These are phyloP conservation scores for Pseudomyrmex sp. DNA, from an alignment of 1,140 invertebrate genomes.

Conservation along the genomic window DNA sequence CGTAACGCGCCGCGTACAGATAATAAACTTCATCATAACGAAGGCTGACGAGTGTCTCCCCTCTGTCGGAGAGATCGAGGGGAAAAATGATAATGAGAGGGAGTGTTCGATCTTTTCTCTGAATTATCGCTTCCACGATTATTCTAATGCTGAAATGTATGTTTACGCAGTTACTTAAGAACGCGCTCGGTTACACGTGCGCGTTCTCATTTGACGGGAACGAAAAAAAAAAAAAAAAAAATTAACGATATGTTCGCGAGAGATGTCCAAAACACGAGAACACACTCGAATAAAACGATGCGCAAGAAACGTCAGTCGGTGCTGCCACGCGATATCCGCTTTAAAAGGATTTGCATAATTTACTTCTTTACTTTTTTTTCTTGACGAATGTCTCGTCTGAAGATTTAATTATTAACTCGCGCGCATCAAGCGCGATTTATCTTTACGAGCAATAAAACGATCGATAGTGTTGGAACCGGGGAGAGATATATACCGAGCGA, in stretches of 20 bases:
- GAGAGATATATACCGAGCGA: not conserved
- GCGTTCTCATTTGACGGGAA: not conserved
- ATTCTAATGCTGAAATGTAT: conserved; percentile 10
- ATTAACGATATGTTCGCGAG: no score
- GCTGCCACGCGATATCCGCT: conserved; percentile 15
- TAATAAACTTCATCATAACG: conserved; percentile 64
- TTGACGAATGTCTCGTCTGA: not conserved
- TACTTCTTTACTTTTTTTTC: not conserved
- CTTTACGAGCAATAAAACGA: conserved; percentile 45
- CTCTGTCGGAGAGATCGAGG: conserved; percentile 10
- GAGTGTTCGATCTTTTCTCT: conserved; percentile 17
- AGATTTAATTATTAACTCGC: conserved; percentile 35
- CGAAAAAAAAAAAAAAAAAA: no score
- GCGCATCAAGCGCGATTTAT: conserved; percentile 16
- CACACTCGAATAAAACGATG: conserved; percentile 1
- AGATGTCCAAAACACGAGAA: conserved; percentile 5
- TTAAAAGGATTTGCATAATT: conserved; percentile 5
- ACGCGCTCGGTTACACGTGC: no score
- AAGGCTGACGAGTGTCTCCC: conserved; percentile 46
- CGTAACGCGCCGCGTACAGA: conserved; percentile 13
- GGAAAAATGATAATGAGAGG: conserved; percentile 16
- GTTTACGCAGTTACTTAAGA: not conserved
- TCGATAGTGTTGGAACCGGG: conserved; percentile 1
- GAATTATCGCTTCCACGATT: conserved; percentile 41
- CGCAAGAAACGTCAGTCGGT: conserved; percentile 10